Base-by-base conservation (phyloP, 2,888 invertebrate genomes). In the Aporophyla nigra region DNA sequence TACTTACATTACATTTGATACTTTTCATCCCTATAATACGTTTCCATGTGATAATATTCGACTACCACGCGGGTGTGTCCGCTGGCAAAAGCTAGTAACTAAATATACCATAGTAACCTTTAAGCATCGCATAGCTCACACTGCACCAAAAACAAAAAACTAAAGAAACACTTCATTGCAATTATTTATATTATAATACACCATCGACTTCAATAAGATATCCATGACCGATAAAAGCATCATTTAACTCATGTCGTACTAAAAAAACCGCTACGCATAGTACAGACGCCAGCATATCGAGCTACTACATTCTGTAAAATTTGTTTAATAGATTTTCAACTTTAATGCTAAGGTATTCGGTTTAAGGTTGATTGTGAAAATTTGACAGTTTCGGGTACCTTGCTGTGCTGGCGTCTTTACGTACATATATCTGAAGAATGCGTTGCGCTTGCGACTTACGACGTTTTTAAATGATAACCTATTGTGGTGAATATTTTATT, bases 131-230 rank as follows among this genome's bases (percentile, higher is more conserved):
- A 76, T 76, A 85, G 68, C 85, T 80, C n/a, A 0, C 71, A 80
- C 54, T 84, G 67, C 68, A 62, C n/a, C 14, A 58, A 54, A 67
- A 46, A n/a, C n/a, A 83, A 40, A 74, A 67, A 24, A 72, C 10
- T 49, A 70, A 80, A 82, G 65, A 82, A 83, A 84, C 81, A 83
- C 76, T 83, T 86, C 61, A 86, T 86, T 63, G 76, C 87, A 86
- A 91, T 90, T 87, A 90, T 90, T 89, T 91, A 89, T 43, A 43
- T 40, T 40, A 33, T 86, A 87, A 84, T 84, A 78, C 80, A 62
- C 69, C 78, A 74, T 80, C 80, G 81, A 83, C 84, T 80, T 88
- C 82, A 88, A 86, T 89, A 71, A 86, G 88, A 90, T 91, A 90
- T 90, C 85, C 65, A 76, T 87, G 71, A 69, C 72, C 68, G 88